Evolutionary conservation across 1,140 invertebrate genomes (phyloP), one percentile per base, ranked within the genome.

Genomic region (Drosophila ogumai): DNA sequence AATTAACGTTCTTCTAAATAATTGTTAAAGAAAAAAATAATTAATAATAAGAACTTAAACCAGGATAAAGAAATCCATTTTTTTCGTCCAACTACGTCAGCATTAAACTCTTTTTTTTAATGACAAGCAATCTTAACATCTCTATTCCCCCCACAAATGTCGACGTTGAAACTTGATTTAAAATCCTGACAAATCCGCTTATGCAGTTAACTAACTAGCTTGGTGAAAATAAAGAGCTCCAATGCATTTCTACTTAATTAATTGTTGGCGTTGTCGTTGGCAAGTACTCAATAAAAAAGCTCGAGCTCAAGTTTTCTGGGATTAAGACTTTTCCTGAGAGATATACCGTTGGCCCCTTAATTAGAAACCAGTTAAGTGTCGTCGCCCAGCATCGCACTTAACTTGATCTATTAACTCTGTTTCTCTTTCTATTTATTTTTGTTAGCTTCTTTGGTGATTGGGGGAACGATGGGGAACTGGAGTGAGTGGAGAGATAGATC

Each of bases 341-440:
- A 46, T 13, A 40, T 41, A 72, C 68, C 52, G 66, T 50, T 9
- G 47, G 56, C 38, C 47, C 28, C 46, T 46, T 76, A 68, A 77
- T 77, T 54, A 55, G 49, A 68, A 77, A 77, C 55, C 47, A 77
- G 63, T 77, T 77, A 76, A 74, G 8, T 75, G 56, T 75, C 28
- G 56, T 75, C 40, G 56, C 68, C 68, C 49, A 61, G 49, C 44
- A 13, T 22, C 13, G 49, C 50, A 50, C 22, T 43, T 61, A 75
- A 66, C 40, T 38, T 65, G 74, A 68, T 77, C 74, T 77, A 76
- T 77, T 68, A 76, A 68, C 49, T 22, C 34, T 22, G 19, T 55
- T 46, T 17, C 40, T 49, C 40, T 40, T 67, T 67, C 36, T 71
- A 36, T 59, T 50, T 58, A 22, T 41, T 71, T 56, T 57, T 38